Conservation (phyloP, 2,888 invertebrate genomes). For the Ochropleura leucogaster region DNA sequence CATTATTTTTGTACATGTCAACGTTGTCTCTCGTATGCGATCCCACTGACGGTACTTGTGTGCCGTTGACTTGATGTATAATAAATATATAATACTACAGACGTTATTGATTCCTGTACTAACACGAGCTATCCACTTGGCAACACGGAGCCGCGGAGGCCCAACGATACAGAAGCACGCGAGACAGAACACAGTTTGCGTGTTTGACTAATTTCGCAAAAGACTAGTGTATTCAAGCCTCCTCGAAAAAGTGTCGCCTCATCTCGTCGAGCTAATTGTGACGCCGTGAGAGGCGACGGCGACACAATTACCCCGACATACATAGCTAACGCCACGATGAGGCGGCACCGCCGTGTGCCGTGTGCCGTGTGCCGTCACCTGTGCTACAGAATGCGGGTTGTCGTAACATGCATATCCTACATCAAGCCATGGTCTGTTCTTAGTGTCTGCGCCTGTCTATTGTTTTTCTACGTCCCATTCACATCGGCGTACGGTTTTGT, state of each 20-base stretch:
- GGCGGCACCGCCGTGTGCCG: background rate
- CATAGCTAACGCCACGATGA: constrained; percentile 16
- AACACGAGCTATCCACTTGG: background rate
- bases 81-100: background rate
- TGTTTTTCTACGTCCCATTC: constrained; percentile 36
- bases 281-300: background rate
- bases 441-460: constrained; percentile 7
- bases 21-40: background rate
- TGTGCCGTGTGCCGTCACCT: background rate
- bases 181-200: background rate
- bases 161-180: background rate
- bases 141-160: background rate
- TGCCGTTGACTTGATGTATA: background rate
- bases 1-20: background rate
- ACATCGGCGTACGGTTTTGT: constrained; percentile 20
- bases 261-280: constrained; percentile 25
- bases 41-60: background rate
- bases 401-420: background rate
- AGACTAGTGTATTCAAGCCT: background rate
- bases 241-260: constrained; percentile 8
- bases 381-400: constrained; percentile 13
- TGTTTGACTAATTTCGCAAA: constrained; percentile 22
- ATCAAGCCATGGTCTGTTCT: constrained; percentile 6
- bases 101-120: background rate
- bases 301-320: background rate